Base-by-base conservation (phyloP, 2,888 invertebrate genomes). In the Clunio marinus region DNA sequence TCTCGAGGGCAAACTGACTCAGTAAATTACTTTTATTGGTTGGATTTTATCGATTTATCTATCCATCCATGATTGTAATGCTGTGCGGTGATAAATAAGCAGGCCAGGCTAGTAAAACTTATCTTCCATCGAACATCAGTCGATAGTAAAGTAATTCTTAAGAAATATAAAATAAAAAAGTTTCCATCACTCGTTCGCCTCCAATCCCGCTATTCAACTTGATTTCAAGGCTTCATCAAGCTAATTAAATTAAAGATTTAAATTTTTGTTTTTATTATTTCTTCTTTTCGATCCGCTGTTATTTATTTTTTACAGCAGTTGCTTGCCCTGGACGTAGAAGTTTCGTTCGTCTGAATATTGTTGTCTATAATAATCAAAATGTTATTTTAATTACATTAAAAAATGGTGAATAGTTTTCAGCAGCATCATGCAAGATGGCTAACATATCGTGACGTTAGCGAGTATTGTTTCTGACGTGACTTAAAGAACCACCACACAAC, bases 401-500 rank as follows among this genome's bases (percentile, higher is more conserved):
- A 41, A 41, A 15, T 45, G 45, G 15, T 15, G 45, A 45, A 41
- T 17, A 22, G 20, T 41, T 15, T 22, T 22, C 51, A 41, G 15
- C 10, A 13, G 22, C 22, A 51, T 51, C 51, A 22, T 51, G 51
- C n/a, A 51, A 17, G 20, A 51, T 51, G 51, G 41, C 51, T 3
- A 51, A 22, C 15, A 24, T n/a, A 15, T 58, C 28, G 58, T 32
- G 32, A 32, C 32, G 25, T 24, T 27, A 28, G 58, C 10, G 25
- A 32, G 32, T 5, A 32, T 5, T 8, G 5, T 32, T 32, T 32
- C 10, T 32, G 5, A 32, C n/a, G n/a, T n/a, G n/a, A n/a, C n/a
- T n/a, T n/a, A n/a, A n/a, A 51, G 51, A n/a, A 51, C 51, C 51
- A 51, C 51, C n/a, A 51, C 7, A 17, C 27, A 25, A 46, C 58